Conservation (phyloP, 2,797 vertebrate genomes). For the Ceyx erithaca region DNA sequence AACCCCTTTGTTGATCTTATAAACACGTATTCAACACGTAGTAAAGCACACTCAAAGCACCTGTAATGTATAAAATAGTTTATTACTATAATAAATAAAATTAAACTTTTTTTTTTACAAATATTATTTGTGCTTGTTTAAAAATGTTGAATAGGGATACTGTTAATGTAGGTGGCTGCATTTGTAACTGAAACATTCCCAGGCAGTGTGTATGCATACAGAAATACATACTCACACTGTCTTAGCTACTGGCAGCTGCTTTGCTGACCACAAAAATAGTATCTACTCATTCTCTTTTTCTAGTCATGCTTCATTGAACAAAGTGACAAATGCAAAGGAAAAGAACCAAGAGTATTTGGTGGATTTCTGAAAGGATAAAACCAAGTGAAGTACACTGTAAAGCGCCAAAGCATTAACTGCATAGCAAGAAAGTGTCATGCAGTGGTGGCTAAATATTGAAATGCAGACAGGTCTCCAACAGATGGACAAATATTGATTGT, state of each 20-base stretch:
- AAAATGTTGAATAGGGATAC: conserved; percentile 80
- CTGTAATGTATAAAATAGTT: conserved; percentile 88
- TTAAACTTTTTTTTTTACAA: conserved; percentile 82
- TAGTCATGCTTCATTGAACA: conserved; percentile 77
- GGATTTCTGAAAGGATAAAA: conserved; percentile 66
- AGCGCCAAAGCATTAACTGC: conserved; percentile 67
- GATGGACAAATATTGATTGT: conserved; percentile 60
- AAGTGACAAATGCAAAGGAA: conserved; percentile 75
- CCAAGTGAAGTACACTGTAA: conserved; percentile 61
- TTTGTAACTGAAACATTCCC: conserved; percentile 64
- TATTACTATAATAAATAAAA: conserved; percentile 90
- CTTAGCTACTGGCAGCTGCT: conserved; percentile 73
- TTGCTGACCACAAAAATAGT: conserved; percentile 82
- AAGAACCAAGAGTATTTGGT: conserved; percentile 60
- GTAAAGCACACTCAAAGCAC: conserved; percentile 49
- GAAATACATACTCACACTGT: conserved; percentile 1
- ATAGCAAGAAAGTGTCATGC: conserved; percentile 65
- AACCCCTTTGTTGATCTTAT: not conserved
- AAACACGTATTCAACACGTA: not conserved
- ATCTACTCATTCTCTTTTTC: conserved; percentile 68
- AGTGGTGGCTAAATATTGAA: conserved; percentile 39
- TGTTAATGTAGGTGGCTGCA: conserved; percentile 65
- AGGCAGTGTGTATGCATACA: conserved; percentile 27
- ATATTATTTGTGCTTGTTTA: conserved; percentile 88
- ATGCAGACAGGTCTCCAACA: conserved; percentile 60